A percentile compares a stretch with the other conserved stretches of the same genome.
Conservation (phyloP, 2,888 invertebrate genomes). For the Dicyrtoma fusca region DNA sequence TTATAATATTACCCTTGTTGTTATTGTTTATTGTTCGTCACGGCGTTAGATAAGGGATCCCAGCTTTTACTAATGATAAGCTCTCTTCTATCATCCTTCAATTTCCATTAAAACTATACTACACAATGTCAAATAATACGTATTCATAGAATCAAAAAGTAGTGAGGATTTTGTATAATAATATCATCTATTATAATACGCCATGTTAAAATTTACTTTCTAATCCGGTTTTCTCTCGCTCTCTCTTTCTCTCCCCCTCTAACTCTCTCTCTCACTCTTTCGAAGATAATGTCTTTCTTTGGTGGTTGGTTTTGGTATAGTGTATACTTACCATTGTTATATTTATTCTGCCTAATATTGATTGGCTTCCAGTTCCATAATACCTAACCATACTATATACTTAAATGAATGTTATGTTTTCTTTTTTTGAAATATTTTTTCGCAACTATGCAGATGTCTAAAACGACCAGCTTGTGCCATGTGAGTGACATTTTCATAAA, state of each 20-base stretch:
- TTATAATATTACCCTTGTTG: too few relatives aligned
- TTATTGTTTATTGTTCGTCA: too few relatives aligned
- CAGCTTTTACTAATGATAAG: slow-evolving; percentile 2
- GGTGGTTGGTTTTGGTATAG: too few relatives aligned
- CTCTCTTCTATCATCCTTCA: slow-evolving; percentile 27
- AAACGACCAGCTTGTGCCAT: slow-evolving; percentile 77
- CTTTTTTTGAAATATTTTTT: slow-evolving; percentile 42
- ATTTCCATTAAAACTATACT: too few relatives aligned
- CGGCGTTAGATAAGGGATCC: neutral
- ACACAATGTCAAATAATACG: too few relatives aligned
- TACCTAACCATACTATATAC: neutral
- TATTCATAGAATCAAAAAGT: too few relatives aligned
- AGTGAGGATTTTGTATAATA: too few relatives aligned
- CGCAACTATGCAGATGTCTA: slow-evolving; percentile 74
- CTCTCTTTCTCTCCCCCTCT: slow-evolving; percentile 2
- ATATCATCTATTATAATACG: too few relatives aligned
- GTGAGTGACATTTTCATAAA: slow-evolving; percentile 57
- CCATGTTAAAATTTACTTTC: too few relatives aligned
- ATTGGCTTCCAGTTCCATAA: too few relatives aligned
- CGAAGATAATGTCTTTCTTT: neutral
- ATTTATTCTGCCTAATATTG: too few relatives aligned
- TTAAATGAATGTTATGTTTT: neutral
- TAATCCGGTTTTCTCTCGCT: slow-evolving; percentile 23
- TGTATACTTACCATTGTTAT: too few relatives aligned
- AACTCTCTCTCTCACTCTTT: neutral